Conservation (phyloP, 2,888 invertebrate species). For the Sisyra nigra region DNA sequence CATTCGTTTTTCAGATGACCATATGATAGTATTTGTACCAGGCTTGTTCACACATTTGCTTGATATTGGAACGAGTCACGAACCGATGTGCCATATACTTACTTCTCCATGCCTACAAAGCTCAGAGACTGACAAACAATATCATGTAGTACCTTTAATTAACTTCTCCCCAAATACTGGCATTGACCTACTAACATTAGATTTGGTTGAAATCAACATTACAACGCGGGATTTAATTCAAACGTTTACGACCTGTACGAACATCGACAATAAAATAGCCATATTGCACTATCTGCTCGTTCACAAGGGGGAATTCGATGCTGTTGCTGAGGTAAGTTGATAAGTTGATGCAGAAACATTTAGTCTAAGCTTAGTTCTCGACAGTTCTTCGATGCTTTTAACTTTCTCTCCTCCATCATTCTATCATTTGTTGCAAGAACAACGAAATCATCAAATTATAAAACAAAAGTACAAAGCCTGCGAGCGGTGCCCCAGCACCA, state of each 20-base stretch:
- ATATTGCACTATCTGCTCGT: conserved; percentile 71
- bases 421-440: too few species aligned
- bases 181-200: conserved; percentile 53
- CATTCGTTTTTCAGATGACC: conserved; percentile 62
- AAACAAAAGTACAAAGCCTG: too few species aligned
- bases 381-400: too few species aligned
- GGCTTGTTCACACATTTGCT: conserved; percentile 72
- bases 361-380: too few species aligned
- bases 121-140: conserved; percentile 39
- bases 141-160: conserved; percentile 50
- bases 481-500: too few species aligned
- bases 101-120: conserved; percentile 40
- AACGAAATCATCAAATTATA: too few species aligned
- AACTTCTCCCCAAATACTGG: conserved; percentile 36
- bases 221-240: conserved; percentile 49
- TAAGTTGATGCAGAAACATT: too few species aligned
- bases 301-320: conserved; percentile 58
- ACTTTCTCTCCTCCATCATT: too few species aligned
- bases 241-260: conserved; percentile 48
- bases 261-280: conserved; percentile 55
- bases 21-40: conserved; percentile 68
- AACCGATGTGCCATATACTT: conserved; percentile 67
- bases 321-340: conserved; percentile 47
- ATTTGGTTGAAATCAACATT: conserved; percentile 49
- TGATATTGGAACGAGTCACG: conserved; percentile 69